A percentile compares a stretch with the other conserved stretches of the same genome.
Evolutionary conservation across 2,113 vertebrate genomes (phyloP).

Genomic region (Erinaceus europaeus): DNA sequence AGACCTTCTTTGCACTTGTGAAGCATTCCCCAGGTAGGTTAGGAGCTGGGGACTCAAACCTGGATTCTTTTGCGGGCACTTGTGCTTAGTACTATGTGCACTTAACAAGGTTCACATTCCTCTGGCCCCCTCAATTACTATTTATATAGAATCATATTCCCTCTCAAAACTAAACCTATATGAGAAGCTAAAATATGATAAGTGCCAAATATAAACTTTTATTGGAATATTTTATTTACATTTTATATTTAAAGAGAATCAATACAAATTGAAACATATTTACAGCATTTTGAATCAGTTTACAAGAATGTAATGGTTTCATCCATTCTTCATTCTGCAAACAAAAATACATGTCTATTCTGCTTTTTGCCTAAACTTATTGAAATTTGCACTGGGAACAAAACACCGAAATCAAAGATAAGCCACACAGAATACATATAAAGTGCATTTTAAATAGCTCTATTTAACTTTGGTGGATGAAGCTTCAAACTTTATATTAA

Average conservation of each 20-base stretch:
- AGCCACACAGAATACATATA: slow-evolving; percentile 79
- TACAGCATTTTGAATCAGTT: slow-evolving; percentile 80
- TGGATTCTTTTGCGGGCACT: too few relatives aligned
- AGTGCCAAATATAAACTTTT: slow-evolving; percentile 57
- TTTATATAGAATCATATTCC: slow-evolving; percentile 24
- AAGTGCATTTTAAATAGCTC: slow-evolving; percentile 83
- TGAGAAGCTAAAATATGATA: slow-evolving; percentile 32
- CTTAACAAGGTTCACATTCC: too few relatives aligned
- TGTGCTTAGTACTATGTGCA: too few relatives aligned
- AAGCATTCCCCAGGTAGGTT: too few relatives aligned
- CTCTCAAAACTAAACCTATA: slow-evolving; percentile 7
- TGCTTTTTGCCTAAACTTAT: slow-evolving; percentile 70
- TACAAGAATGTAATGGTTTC: slow-evolving; percentile 76
- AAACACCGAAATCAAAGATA: slow-evolving; percentile 73
- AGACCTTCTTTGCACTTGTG: too few relatives aligned
- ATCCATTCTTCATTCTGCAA: slow-evolving; percentile 71
- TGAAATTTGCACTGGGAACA: slow-evolving; percentile 72
- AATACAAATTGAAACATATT: slow-evolving; percentile 85
- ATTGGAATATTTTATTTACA: slow-evolving; percentile 87
- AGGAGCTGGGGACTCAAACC: too few relatives aligned
- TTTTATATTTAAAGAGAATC: slow-evolving; percentile 82
- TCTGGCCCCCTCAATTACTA: slow-evolving; percentile 1
- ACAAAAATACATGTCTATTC: slow-evolving; percentile 68
- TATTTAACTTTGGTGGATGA: slow-evolving; percentile 78
- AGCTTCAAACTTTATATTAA: slow-evolving; percentile 73